Percentiles rank a stretch among this genome's conserved stretches.
Conservation (phyloP, 1,140 invertebrate species). For the Ruditapes philippinarum region DNA sequence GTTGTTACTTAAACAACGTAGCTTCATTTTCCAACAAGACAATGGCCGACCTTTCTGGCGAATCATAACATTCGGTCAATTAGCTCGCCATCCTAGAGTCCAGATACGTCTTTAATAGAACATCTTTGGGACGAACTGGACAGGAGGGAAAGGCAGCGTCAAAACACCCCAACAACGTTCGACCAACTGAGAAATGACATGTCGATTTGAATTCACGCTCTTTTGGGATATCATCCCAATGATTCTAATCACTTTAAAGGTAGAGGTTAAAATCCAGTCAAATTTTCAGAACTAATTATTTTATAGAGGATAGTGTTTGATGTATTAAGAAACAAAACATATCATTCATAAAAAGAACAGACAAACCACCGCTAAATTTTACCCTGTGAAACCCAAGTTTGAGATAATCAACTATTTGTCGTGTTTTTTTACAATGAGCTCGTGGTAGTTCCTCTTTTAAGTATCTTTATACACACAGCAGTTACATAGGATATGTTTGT, state of each 20-base stretch:
- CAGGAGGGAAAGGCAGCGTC: background rate
- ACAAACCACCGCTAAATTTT: background rate
- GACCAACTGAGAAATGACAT: background rate
- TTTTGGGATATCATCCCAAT: constrained; percentile 28
- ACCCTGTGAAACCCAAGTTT: too few relatives aligned
- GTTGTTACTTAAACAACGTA: constrained; percentile 8
- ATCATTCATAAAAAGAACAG: background rate
- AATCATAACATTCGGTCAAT: background rate
- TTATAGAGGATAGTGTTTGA: background rate
- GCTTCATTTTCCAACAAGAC: constrained; percentile 17
- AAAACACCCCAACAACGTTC: background rate
- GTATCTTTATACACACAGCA: too few relatives aligned
- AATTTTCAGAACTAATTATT: background rate
- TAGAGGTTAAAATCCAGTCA: constrained; percentile 1
- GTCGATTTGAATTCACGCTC: background rate
- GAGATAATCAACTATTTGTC: too few relatives aligned
- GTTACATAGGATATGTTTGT: too few relatives aligned
- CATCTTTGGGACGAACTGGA: constrained; percentile 10
- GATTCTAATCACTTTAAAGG: background rate
- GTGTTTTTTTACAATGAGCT: too few relatives aligned
- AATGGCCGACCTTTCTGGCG: background rate
- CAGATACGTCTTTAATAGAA: background rate
- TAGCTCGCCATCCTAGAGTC: background rate
- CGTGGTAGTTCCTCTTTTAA: too few relatives aligned
- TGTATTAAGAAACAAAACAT: background rate